phyloP scores from a whole-genome alignment of 2,888 invertebrate species.

The Eilema griseolum region DNA sequence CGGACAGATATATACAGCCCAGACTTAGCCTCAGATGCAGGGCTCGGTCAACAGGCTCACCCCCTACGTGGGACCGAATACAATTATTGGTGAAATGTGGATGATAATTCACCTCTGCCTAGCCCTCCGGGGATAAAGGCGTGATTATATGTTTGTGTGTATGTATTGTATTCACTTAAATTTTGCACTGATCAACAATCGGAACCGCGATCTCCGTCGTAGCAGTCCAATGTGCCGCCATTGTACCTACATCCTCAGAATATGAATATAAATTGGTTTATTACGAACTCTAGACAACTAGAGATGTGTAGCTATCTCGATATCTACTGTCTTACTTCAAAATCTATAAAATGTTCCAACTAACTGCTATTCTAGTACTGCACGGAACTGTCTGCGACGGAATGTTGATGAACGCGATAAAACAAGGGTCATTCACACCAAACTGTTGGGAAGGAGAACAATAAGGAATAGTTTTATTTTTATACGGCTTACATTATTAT shows the following conservation, averaged over 20 bases:
- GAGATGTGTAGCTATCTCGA: no score
- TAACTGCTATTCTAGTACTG: slow-evolving; percentile 56
- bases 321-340: slow-evolving; percentile 40
- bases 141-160: no score
- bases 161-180: no score
- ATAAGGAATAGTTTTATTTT: slow-evolving; percentile 36
- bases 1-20: no score
- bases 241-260: neutral
- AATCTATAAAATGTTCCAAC: slow-evolving; percentile 51
- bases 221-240: neutral
- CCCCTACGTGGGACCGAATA: no score
- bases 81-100: no score
- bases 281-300: no score
- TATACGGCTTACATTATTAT: no score
- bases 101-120: no score
- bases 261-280: neutral
- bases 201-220: neutral
- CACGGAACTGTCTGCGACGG: slow-evolving; percentile 52
- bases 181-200: neutral
- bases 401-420: slow-evolving; percentile 75
- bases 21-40: no score
- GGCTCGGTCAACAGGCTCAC: no score
- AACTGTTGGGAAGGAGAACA: slow-evolving; percentile 56
- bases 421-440: slow-evolving; percentile 68
- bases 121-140: no score